Percentiles rank a stretch among this genome's conserved stretches.
phyloP scores from a whole-genome alignment of 2,888 invertebrate species.

The Halictus ligatus region DNA sequence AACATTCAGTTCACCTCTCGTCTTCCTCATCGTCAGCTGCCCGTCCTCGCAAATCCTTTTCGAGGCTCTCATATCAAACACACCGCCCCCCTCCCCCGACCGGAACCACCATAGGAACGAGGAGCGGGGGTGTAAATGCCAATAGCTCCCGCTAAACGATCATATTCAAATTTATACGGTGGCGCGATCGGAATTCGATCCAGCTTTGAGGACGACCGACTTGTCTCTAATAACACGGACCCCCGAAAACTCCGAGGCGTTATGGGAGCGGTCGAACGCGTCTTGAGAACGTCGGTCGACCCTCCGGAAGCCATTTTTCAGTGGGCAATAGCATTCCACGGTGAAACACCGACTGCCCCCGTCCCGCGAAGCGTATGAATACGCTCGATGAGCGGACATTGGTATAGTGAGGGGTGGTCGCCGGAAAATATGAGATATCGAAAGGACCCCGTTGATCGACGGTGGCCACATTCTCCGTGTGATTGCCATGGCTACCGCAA shows the following conservation, averaged over 20 bases:
- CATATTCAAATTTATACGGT: conserved; percentile 17
- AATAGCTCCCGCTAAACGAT: not conserved
- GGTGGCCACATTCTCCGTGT: conserved; percentile 56
- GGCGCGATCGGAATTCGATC: conserved; percentile 22
- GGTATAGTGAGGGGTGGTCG: conserved; percentile 39
- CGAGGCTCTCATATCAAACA: not conserved
- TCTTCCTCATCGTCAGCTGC: not conserved
- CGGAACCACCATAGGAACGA: not conserved
- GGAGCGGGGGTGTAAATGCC: not conserved
- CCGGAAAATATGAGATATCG: conserved; percentile 64
- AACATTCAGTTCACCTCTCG: not conserved
- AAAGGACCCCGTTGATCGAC: conserved; percentile 53
- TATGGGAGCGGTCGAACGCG: conserved; percentile 22
- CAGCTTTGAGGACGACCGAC: conserved; percentile 22
- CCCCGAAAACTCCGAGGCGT: conserved; percentile 23
- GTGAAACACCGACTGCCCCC: conserved; percentile 11
- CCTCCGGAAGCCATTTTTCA: conserved; percentile 33
- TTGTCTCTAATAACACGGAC: conserved; percentile 5
- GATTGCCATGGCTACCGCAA: conserved; percentile 66
- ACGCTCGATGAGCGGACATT: conserved; percentile 18
- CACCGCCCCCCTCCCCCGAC: not conserved
- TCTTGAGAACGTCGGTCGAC: not conserved
- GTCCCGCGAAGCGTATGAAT: conserved; percentile 14
- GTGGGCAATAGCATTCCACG: conserved; percentile 46
- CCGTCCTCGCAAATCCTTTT: not conserved